Base-by-base conservation (phyloP, 2,113 vertebrate species). In the Blennius ocellaris region DNA sequence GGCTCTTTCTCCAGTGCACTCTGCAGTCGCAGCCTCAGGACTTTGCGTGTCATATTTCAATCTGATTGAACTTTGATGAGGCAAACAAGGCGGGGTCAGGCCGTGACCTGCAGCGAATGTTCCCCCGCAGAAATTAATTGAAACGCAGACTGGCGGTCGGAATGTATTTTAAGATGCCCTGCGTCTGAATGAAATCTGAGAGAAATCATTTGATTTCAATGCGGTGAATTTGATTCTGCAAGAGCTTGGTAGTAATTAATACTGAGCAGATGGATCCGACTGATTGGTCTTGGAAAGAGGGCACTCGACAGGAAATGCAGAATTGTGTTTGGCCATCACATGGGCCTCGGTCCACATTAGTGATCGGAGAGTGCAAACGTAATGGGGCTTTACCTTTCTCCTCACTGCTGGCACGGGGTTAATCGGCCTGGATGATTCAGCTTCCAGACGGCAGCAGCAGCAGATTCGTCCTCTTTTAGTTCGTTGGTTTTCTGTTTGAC, bases 401-500 rank as follows among this genome's bases (percentile, higher is more conserved):
- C 3, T 9, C 5, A 38, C 7, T 45, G 11, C 12, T n/a, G 11
- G 11, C 11, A 14, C 38, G 16, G 14, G 30, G 14, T 9, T 57
- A 11, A 38, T 48, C 0, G 7, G 6, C 14, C 11, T 11, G 11
- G 8, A 40, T 47, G 50, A 11, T 40, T 36, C 0, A 36, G 15
- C 10, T 41, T 41, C 15, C 38, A 45, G n/a, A 53, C 0, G 40
- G 57, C 37, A 60, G 45, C 47, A 36, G 12, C 40, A 5, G 8
- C 1, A 6, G 38, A 17, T 36, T 45, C 36, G 12, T 52, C 38
- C 43, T 70, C 45, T n/a, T 45, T 50, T 38, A 11, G 14, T 64
- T 41, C 3, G 59, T 70, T 60, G 5, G 56, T 62, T 76, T 67
- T 57, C 69, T 77, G 48, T 58, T 64, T 45, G 8, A 73, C 7